Evolutionary conservation across 2,113 vertebrate genomes (phyloP), one percentile per base, ranked within the genome.

Genomic region (Acanthochromis polyacanthus): DNA sequence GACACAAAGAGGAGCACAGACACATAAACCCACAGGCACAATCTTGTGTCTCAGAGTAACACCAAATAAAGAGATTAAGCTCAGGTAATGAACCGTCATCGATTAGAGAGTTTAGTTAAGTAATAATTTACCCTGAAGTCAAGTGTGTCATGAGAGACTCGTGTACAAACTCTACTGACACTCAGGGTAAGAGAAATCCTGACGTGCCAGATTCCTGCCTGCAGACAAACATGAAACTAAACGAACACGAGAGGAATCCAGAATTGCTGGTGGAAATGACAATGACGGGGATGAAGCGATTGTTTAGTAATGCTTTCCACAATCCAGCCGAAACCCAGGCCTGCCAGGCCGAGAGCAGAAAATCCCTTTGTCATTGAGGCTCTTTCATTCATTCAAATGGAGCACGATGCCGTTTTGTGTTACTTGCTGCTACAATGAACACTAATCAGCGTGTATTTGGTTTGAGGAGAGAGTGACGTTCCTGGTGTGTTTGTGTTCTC

Each of bases 121-220:
- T 36, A 36, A 9, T 6, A 10, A 46, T 56, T 58, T 6, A 30
- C 20, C 6, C 12, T 28, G 45, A 59, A 68, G 48, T 4, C 20
- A 75, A 61, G 9, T 20, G 30, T 58, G 17, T 11, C 30, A 9
- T 45, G 19, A 55, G 36, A 64, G 8, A 69, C 20, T 14, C 1
- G 0, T 55, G 11, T 10, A 12, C 67, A 40, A n/a, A 45, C 43
- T 17, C 28, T 6, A 19, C 16, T 1, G 53, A 22, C 5, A 2
- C 28, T 61, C 10, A 80, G 38, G 0, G 17, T 8, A 23, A 69
- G 14, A 76, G 45, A 90, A 86, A 92, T 89, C 92, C 81, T 78
- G 78, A 90, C 58, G 1, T 36, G 57, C 91, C 70, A 87, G 87
- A 93, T 93, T 94, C 91, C 88, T 83, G 73, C 55, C 60, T 57